These are phyloP conservation scores for Trissolcus japonicus DNA, from an alignment of 2,888 invertebrate species.

Conservation along the genomic window DNA sequence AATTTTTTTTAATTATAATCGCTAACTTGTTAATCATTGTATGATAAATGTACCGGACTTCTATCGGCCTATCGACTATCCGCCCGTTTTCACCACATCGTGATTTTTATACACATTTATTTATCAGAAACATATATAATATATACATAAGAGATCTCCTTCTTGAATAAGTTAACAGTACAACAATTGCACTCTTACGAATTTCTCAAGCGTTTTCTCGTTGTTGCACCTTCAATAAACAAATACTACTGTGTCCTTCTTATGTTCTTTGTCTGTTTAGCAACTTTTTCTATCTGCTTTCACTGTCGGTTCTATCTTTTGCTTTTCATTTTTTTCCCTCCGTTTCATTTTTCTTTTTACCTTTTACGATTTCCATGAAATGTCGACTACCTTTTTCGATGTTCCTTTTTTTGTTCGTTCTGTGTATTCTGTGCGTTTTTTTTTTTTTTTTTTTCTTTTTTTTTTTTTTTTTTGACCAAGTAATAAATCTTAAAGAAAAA, in stretches of 20 bases:
- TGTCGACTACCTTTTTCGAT: conserved; percentile 4
- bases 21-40: conserved; percentile 5
- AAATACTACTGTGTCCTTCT: conserved; percentile 60
- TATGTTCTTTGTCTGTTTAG: conserved; percentile 65
- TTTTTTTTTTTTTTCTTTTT: conserved; percentile 13
- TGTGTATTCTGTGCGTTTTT: conserved; percentile 1
- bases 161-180: conserved; percentile 53
- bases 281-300: conserved; percentile 67
- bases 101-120: conserved; percentile 49
- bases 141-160: conserved; percentile 35
- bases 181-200: conserved; percentile 62
- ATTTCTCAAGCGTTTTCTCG: conserved; percentile 62
- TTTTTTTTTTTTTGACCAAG: conserved; percentile 23
- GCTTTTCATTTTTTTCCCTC: conserved; percentile 26
- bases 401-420: conserved; percentile 16
- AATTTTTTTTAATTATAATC: conserved; percentile 7
- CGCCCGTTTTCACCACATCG: conserved; percentile 56
- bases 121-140: conserved; percentile 19
- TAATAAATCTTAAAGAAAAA: conserved; percentile 8
- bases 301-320: conserved; percentile 57
- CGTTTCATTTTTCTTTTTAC: conserved; percentile 18
- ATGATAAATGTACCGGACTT: conserved; percentile 28
- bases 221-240: conserved; percentile 64
- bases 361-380: conserved; percentile 12
- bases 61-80: conserved; percentile 50